Percentiles rank a stretch among this genome's conserved stretches.
Evolutionary conservation across 2,888 invertebrate genomes (phyloP).

Genomic region (Drosophila atroscutellata): DNA sequence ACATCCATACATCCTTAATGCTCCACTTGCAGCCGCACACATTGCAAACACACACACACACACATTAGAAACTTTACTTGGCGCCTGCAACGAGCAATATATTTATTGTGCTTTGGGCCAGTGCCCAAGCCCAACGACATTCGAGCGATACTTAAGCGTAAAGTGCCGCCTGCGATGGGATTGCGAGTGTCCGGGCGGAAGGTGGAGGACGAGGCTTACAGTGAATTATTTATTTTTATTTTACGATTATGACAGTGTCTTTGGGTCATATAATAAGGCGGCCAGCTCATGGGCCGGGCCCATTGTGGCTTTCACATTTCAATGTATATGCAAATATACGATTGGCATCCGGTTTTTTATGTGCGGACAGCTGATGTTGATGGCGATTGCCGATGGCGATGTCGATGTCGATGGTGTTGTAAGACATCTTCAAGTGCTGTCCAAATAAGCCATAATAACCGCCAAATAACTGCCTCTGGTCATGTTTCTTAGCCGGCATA

Average conservation of each 20-base stretch:
- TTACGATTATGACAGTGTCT: slow-evolving; percentile 69
- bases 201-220: slow-evolving; percentile 1
- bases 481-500: slow-evolving; percentile 11
- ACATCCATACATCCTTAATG: slow-evolving; percentile 33
- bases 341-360: slow-evolving; percentile 46
- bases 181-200: slow-evolving; percentile 21
- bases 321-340: slow-evolving; percentile 71
- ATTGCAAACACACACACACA: background rate
- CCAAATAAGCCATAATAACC: slow-evolving; percentile 53
- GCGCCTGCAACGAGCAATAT: slow-evolving; percentile 17
- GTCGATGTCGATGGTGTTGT: slow-evolving; percentile 26
- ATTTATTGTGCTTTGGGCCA: slow-evolving; percentile 12
- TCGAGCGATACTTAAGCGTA: slow-evolving; percentile 25
- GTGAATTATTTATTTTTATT: slow-evolving; percentile 61
- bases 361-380: slow-evolving; percentile 62
- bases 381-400: slow-evolving; percentile 25
- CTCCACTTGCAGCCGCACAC: slow-evolving; percentile 3
- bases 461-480: slow-evolving; percentile 22
- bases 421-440: slow-evolving; percentile 55
- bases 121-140: slow-evolving; percentile 37
- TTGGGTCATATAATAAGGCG: slow-evolving; percentile 58
- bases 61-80: slow-evolving; percentile 18
- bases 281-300: slow-evolving; percentile 4
- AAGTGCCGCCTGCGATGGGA: slow-evolving; percentile 42
- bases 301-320: slow-evolving; percentile 70